Evolutionary conservation across 1,140 invertebrate species (phyloP), one percentile per base, ranked within the genome.

Genomic region (Leptinotarsa texana): DNA sequence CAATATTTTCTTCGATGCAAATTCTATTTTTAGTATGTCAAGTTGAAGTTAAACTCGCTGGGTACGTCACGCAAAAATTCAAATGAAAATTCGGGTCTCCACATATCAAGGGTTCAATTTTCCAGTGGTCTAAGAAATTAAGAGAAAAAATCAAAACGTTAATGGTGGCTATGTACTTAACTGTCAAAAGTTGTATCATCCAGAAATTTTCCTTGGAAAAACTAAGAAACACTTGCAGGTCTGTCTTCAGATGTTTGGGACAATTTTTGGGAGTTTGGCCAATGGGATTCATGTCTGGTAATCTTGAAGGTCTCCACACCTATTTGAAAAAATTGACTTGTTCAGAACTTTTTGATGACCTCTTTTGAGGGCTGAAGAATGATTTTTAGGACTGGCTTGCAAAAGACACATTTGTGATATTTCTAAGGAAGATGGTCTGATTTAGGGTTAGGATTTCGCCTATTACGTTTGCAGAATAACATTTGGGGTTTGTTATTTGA

Each of bases 151-250:
- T 57, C 51, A 57, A 57, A 57, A 57, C 17, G 15, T 57, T 57
- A 18, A 57, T 57, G 51, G n/a, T 57, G 51, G 51, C 51, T 57
- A 57, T 57, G 51, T 57, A 57, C 51, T 57, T 57, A 57, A 57
- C n/a, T 57, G 51, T 57, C 51, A 57, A 57, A 57, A 57, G 51
- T 57, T 57, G 51, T 57, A 57, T 57, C 51, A 57, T 57, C 51
- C 51, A 57, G 51, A 57, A 57, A 57, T 57, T 18, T 57, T 57
- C n/a, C 51, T 57, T 57, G n/a, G 51, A 57, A 57, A 57, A 57
- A 57, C 51, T 57, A 18, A 57, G n/a, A 42, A 42, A 42, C 8
- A 42, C 8, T 42, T 42, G 33, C 33, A 42, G 8, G 33, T 42
- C 33, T 2, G 33, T 42, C 33, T 42, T 42, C 33, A 11, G 33